phyloP scores from a whole-genome alignment of 1,140 invertebrate genomes.

The Drosophila lacteicornis region DNA sequence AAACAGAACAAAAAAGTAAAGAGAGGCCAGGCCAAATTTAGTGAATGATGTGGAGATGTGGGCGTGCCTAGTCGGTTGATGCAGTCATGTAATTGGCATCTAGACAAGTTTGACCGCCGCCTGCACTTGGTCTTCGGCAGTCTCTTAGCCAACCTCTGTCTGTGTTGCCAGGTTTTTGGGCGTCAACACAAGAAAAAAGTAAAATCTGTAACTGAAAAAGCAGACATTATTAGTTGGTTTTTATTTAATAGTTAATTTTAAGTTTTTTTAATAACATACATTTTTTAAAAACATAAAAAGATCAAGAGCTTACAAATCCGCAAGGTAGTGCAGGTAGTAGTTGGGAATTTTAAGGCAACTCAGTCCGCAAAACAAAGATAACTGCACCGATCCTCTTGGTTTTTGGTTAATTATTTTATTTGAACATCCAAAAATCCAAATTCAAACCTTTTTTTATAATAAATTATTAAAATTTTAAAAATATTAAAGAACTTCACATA shows the following conservation, averaged over 20 bases:
- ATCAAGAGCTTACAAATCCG: no score
- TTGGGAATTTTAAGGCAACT: background rate
- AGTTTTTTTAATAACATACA: no score
- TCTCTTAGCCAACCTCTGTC: constrained; percentile 14
- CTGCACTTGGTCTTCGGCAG: constrained; percentile 57
- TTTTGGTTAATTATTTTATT: background rate
- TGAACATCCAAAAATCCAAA: no score
- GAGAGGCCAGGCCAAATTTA: constrained; percentile 62
- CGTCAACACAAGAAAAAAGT: background rate
- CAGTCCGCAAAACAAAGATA: background rate
- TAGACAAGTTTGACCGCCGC: constrained; percentile 71
- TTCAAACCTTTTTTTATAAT: background rate
- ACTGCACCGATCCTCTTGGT: accelerated
- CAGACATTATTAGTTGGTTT: no score
- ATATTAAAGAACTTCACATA: background rate
- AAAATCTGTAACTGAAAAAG: background rate
- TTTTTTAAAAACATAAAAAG: no score
- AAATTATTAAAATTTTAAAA: no score
- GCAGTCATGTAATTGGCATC: constrained; percentile 77
- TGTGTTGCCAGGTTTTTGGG: constrained; percentile 28
- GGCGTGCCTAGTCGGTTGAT: constrained; percentile 55
- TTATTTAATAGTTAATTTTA: no score
- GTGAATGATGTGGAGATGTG: constrained; percentile 45
- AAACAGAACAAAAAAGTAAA: constrained; percentile 14
- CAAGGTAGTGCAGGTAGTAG: no score